Evolutionary conservation across 2,113 vertebrate species (phyloP), one percentile per base, ranked within the genome.

Genomic region (Centropristis striata): DNA sequence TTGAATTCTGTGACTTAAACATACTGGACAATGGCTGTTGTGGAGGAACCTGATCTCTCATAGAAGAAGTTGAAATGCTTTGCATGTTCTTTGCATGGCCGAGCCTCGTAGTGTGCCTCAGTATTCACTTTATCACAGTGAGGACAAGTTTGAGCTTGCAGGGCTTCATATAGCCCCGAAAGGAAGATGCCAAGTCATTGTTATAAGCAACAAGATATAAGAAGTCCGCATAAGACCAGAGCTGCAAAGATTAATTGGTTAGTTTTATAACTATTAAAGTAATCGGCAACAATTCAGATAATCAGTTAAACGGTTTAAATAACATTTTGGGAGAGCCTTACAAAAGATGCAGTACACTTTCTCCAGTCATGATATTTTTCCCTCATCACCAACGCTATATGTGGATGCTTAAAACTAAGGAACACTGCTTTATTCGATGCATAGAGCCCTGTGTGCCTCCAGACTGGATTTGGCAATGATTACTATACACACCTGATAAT

Each of bases 21-120:
- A 51, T 36, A 37, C 28, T 37, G 57, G 36, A 86, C 91, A 90
- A 77, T 82, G 65, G 69, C 80, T 72, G 60, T 32, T 80, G 76
- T 85, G 75, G 65, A 63, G 27, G 41, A 87, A 85, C 54, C 80
- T 57, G 61, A 75, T 84, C 49, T 68, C 68, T 63, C 23, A 7
- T 64, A 37, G 59, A 50, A 39, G 66, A 63, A 46, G 68, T 51
- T 76, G 41, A 57, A 68, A 78, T 84, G 80, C 63, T 88, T 90
- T 80, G 72, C 86, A 81, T 92, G 79, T 78, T 80, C 37, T 78
- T 76, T 89, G 42, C 73, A 65, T 80, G 4, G 32, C 21, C 15
- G 15, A 1, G 8, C 46, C 15, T 8, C 50, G 15, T 39, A 58
- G 20, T 53, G 53, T 1, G 21, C 53, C 16, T 37, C 69, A 70